These are phyloP conservation scores for Tanytarsus gracilentus DNA, from an alignment of 2,888 invertebrate genomes.

Conservation along the genomic window DNA sequence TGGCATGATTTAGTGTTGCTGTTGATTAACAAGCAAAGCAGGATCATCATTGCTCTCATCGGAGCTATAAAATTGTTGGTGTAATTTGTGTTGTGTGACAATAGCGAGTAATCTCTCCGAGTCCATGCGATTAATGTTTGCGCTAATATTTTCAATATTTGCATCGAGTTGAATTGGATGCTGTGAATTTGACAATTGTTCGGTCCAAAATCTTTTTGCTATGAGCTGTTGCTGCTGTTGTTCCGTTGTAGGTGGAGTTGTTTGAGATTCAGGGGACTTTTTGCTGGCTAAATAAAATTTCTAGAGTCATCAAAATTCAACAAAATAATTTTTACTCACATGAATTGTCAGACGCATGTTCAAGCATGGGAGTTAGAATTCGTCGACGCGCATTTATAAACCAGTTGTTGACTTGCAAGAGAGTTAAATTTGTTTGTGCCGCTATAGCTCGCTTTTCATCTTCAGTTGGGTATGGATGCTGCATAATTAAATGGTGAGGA, in stretches of 20 bases:
- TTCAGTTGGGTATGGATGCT: conserved; percentile 94
- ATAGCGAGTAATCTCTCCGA: conserved; percentile 30
- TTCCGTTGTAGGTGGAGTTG: neutral
- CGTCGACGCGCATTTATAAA: conserved; percentile 88
- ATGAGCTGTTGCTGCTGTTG: conserved; percentile 23
- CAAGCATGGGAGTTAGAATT: conserved; percentile 87
- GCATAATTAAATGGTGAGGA: no score
- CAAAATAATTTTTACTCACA: conserved; percentile 23
- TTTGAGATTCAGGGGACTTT: conserved; percentile 33
- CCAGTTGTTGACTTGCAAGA: conserved; percentile 83
- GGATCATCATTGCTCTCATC: conserved; percentile 32
- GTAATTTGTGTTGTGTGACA: conserved; percentile 31
- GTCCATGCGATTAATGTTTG: conserved; percentile 32
- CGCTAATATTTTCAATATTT: conserved; percentile 33
- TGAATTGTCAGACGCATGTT: conserved; percentile 40
- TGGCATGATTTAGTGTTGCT: neutral
- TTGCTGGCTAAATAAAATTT: conserved; percentile 26
- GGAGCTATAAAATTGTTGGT: conserved; percentile 32
- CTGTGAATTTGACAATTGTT: conserved; percentile 29
- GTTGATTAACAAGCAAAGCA: conserved; percentile 25
- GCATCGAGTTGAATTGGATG: conserved; percentile 31
- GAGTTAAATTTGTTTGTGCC: conserved; percentile 76
- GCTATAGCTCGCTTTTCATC: conserved; percentile 88
- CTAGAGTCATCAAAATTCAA: conserved; percentile 16
- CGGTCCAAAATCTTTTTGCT: conserved; percentile 31